phyloP scores from a whole-genome alignment of 2,797 vertebrate species.

The Sebastes umbrosus region DNA sequence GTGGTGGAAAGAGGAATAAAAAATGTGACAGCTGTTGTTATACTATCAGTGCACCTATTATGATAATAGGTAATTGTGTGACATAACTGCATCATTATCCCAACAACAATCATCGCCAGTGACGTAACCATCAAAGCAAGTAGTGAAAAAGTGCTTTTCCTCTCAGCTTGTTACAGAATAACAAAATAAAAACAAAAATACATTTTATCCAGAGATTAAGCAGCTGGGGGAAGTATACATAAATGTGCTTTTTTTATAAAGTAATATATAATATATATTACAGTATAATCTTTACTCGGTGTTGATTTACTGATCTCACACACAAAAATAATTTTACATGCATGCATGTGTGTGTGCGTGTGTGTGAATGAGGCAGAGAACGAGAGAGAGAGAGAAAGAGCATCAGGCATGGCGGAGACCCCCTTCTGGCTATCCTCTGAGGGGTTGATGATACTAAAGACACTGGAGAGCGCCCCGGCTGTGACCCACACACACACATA shows the following conservation, averaged over 20 bases:
- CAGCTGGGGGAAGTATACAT: background rate
- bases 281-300: background rate
- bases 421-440: slow-evolving; percentile 82
- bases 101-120: background rate
- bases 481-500: slow-evolving; percentile 71
- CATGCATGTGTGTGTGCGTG: background rate
- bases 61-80: background rate
- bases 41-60: background rate
- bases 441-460: slow-evolving; percentile 87
- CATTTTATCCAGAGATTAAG: background rate
- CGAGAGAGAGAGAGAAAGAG: slow-evolving; percentile 31
- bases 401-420: slow-evolving; percentile 72
- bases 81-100: background rate
- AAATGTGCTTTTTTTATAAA: background rate
- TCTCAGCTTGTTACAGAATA: background rate
- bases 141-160: background rate
- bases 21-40: background rate
- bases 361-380: slow-evolving; percentile 18
- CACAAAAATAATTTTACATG: background rate
- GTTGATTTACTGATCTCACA: slow-evolving; percentile 15
- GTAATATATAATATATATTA: background rate
- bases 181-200: background rate
- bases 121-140: background rate
- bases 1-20: background rate
- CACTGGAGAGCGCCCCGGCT: slow-evolving; percentile 82